Percentiles rank a stretch among this genome's conserved stretches.
Evolutionary conservation across 2,797 vertebrate species (phyloP).

Genomic region (Crypturellus tataupa): DNA sequence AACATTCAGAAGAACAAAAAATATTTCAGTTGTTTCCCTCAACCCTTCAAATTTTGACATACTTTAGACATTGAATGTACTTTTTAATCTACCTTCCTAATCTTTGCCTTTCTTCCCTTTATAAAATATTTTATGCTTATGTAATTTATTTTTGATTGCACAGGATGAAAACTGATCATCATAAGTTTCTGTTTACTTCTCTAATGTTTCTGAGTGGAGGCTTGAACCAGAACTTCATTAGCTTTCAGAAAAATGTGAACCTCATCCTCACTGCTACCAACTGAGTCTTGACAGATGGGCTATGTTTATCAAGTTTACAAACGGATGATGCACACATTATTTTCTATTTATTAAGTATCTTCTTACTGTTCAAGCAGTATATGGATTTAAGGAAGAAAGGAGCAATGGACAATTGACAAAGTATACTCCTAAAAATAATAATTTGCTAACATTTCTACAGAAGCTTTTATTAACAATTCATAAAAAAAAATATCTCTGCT

Average conservation of each 20-base stretch:
- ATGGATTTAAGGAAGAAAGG: not conserved
- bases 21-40: not conserved
- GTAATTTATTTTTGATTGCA: not conserved
- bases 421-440: not conserved
- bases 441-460: not conserved
- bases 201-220: not conserved
- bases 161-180: not conserved
- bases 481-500: not conserved
- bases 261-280: not conserved
- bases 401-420: not conserved
- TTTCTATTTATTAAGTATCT: accelerated
- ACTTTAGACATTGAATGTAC: not conserved
- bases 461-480: not conserved
- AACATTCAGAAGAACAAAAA: not conserved
- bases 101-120: not conserved
- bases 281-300: not conserved
- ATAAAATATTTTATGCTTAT: not conserved
- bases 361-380: not conserved
- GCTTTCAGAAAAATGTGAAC: not conserved
- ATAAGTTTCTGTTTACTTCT: not conserved
- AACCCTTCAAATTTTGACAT: not conserved
- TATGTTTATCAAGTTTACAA: not conserved
- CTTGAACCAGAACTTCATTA: not conserved
- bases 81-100: not conserved
- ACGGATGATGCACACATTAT: accelerated